Conservation (phyloP, 1,140 invertebrate species). For the Drosophila setifemur region DNA sequence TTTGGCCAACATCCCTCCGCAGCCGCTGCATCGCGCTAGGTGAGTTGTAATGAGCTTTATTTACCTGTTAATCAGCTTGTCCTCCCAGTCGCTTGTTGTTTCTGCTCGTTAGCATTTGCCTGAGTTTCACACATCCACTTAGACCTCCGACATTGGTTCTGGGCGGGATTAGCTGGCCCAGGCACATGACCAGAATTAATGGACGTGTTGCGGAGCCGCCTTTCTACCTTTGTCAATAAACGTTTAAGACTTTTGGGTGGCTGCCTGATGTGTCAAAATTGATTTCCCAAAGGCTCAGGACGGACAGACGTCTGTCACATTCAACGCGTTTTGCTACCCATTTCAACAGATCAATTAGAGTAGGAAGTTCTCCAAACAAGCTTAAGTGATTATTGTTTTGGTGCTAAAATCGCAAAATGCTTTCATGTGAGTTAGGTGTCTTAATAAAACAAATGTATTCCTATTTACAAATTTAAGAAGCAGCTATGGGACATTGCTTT, state of each 20-base stretch:
- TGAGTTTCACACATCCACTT: conserved; percentile 42
- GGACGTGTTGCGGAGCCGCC: too few relatives aligned
- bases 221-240: background rate
- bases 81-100: conserved; percentile 40
- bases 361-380: background rate
- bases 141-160: background rate
- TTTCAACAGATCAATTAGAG: conserved; percentile 16
- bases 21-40: conserved; percentile 3
- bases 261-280: background rate
- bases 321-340: background rate
- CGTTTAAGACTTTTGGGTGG: background rate
- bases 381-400: background rate
- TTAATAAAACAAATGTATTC: too few relatives aligned
- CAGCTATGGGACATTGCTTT: too few relatives aligned
- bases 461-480: too few relatives aligned
- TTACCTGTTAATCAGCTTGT: conserved; percentile 56
- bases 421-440: too few relatives aligned
- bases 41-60: conserved; percentile 31
- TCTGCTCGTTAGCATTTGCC: conserved; percentile 38
- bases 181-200: conserved; percentile 18
- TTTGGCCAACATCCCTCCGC: conserved; percentile 21
- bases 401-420: too few relatives aligned
- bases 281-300: conserved; percentile 8
- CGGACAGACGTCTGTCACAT: background rate
- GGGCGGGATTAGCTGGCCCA: conserved; percentile 5